A percentile compares a stretch with the other conserved stretches of the same genome.
These are phyloP conservation scores for Gandaritis pyraliata DNA, from an alignment of 2,888 invertebrate species.

Conservation along the genomic window DNA sequence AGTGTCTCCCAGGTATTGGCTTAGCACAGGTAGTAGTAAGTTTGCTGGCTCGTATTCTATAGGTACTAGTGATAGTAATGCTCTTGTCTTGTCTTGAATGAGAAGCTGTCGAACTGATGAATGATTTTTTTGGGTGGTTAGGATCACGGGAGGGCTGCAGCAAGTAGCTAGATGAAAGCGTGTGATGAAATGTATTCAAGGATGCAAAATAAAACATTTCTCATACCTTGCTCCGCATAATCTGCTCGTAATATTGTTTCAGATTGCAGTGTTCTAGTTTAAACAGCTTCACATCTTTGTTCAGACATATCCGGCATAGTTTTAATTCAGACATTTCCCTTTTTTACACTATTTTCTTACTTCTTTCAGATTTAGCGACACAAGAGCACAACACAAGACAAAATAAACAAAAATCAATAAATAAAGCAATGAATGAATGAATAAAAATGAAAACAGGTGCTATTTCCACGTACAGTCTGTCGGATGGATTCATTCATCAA, in stretches of 20 bases:
- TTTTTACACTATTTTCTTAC: constrained; percentile 2
- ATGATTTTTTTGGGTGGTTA: no score
- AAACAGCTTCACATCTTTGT: constrained; percentile 56
- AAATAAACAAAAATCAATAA: constrained; percentile 13
- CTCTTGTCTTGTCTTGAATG: no score
- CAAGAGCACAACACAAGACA: no score
- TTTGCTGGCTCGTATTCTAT: no score
- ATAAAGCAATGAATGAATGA: neutral
- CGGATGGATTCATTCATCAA: no score
- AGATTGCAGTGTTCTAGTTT: constrained; percentile 53
- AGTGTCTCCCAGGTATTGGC: no score
- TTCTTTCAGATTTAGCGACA: neutral
- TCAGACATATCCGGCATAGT: constrained; percentile 62
- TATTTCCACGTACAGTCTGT: neutral
- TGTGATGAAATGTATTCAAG: no score
- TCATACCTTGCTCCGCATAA: constrained; percentile 60
- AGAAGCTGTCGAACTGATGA: no score
- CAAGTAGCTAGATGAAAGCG: no score
- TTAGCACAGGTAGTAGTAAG: no score
- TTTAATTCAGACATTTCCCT: constrained; percentile 52
- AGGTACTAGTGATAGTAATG: no score
- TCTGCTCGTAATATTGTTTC: constrained; percentile 59
- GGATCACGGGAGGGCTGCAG: no score
- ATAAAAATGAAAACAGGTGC: neutral
- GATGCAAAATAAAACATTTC: constrained; percentile 8